Base-by-base conservation (phyloP, 2,888 invertebrate genomes). In the Leptinotarsa juncta region DNA sequence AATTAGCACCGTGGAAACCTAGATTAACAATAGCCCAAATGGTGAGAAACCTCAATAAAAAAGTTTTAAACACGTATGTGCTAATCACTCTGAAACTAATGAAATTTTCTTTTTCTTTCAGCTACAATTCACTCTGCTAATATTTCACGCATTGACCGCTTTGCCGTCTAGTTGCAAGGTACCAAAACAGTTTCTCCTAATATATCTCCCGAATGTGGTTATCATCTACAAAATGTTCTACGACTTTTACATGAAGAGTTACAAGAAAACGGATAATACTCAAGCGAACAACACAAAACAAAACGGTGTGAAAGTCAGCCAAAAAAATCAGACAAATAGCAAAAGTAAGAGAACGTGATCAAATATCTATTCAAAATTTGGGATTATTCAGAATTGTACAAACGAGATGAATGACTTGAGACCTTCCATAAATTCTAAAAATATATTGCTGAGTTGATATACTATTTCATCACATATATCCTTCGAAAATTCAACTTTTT, bases 141-240 rank as follows among this genome's bases (percentile, higher is more conserved):
- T 93, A 49, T 70, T 90, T 2, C 92, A 94, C 83, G 89, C 90
- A 1, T 72, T 87, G 2, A 90, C 90, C 84, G 89, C 90, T 1
- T 87, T 91, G 72, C 82, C 89, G 70, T 91, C 92, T 0, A 89
- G 89, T 69, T 94, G 94, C 80, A 87, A 89, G 0, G 89, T 91
- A 1, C 90, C 91, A 0, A 85, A 88, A 20, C 85, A 88, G 0
- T 82, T 93, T 1, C 87, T 91, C 1, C 75, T 85, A 0, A 83
- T 93, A 72, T 94, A 91, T 85, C 88, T 92, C 77, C 89, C 91
- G 0, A 93, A 93, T 79, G 90, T 94, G 3, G 77, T 89, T 73
- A 86, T 92, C 71, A 91, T 94, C 66, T 93, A 92, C 83, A 93
- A 92, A 84, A 91, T 94, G 89, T 94, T 94, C 83, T 92, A 91